Percentiles rank a stretch among this genome's conserved stretches.
These are phyloP conservation scores for Phyllostomus hastatus DNA, from an alignment of 2,113 vertebrate genomes.

Conservation along the genomic window DNA sequence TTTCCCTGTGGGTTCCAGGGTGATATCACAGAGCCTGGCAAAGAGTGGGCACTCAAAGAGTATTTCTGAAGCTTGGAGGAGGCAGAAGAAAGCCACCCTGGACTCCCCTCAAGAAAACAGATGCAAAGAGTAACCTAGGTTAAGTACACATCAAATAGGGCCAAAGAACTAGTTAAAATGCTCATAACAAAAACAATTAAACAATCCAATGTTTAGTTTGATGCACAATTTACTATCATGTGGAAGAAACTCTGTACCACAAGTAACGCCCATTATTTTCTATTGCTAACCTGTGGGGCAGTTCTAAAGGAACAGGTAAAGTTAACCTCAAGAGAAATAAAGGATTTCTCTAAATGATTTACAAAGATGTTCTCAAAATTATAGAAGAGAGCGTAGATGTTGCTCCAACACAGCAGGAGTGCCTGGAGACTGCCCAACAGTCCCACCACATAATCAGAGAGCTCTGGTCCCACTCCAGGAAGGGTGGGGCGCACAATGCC, in stretches of 20 bases:
- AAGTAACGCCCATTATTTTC: background rate
- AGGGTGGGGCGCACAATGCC: background rate
- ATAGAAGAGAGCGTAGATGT: background rate
- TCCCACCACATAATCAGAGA: background rate
- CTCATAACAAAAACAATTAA: background rate
- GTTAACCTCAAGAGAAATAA: conserved; percentile 36
- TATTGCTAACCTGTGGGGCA: conserved; percentile 6
- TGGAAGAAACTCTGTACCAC: background rate
- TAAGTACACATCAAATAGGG: background rate
- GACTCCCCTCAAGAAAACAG: background rate
- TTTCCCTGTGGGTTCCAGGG: background rate
- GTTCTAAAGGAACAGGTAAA: conserved; percentile 36
- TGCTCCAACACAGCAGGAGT: background rate
- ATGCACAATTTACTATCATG: background rate
- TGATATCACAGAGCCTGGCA: background rate
- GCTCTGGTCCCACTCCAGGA: background rate
- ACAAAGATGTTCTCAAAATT: conserved; percentile 27
- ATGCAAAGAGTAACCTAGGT: background rate
- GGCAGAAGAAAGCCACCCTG: background rate
- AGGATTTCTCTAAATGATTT: conserved; percentile 20
- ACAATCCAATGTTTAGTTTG: background rate
- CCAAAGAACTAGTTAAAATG: background rate
- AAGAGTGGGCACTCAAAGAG: background rate
- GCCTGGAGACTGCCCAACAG: background rate
- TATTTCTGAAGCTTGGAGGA: background rate